Evolutionary conservation across 2,888 invertebrate genomes (phyloP).

Genomic region (Phrixothrix hirtus): DNA sequence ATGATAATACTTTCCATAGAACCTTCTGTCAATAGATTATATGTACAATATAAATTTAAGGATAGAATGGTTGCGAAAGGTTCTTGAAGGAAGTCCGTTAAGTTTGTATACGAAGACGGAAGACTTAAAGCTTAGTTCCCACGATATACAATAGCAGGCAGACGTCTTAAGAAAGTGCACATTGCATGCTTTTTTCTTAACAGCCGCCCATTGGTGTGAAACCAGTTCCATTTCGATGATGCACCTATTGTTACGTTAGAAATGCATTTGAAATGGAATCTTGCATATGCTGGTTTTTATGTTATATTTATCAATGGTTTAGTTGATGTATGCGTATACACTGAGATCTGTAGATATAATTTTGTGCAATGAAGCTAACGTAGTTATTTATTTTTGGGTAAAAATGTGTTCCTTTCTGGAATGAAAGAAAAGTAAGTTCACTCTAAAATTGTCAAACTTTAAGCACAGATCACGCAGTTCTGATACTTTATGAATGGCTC

Average conservation of each 20-base stretch:
- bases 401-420: no score
- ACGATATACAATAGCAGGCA: conserved; percentile 35
- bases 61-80: no score
- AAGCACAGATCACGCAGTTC: no score
- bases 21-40: neutral
- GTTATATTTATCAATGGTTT: neutral
- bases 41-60: neutral
- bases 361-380: no score
- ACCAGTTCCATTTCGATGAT: neutral
- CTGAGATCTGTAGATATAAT: no score
- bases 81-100: conserved; percentile 36
- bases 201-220: conserved; percentile 19
- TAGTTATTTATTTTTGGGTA: no score
- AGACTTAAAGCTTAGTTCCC: conserved; percentile 33
- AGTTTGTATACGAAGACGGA: conserved; percentile 27
- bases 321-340: neutral
- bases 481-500: no score
- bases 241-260: neutral
- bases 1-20: neutral
- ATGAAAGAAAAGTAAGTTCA: no score
- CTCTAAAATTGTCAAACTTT: no score
- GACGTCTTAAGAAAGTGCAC: conserved; percentile 38
- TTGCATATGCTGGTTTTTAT: neutral
- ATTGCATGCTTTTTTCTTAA: conserved; percentile 33
- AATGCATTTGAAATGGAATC: no score